These are phyloP conservation scores for Aphidius colemani DNA, from an alignment of 2,888 invertebrate genomes.

Conservation along the genomic window DNA sequence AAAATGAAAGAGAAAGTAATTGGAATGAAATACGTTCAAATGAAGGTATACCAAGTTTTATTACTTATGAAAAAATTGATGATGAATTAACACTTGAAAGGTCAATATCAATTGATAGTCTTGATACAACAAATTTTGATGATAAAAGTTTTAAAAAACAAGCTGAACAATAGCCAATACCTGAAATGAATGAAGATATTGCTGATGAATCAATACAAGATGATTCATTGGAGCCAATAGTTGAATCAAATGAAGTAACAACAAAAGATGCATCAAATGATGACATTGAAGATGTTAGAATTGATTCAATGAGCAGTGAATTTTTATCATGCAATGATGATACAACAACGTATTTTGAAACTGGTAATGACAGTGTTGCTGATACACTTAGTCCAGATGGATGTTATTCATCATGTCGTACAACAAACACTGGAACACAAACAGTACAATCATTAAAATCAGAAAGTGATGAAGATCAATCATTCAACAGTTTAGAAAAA, in stretches of 20 bases:
- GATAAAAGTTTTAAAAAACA: background rate
- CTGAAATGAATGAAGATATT: background rate
- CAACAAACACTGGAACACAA: conserved; percentile 33
- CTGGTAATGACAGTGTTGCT: conserved; percentile 4
- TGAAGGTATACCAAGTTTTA: conserved; percentile 8
- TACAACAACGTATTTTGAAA: conserved; percentile 10
- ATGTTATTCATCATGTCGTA: background rate
- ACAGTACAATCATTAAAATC: conserved; percentile 31
- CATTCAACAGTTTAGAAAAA: background rate
- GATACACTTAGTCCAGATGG: conserved; percentile 21
- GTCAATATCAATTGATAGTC: background rate
- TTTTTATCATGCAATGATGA: conserved; percentile 36
- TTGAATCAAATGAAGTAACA: background rate
- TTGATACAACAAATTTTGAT: background rate
- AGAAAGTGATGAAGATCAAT: conserved; percentile 20
- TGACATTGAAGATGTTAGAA: background rate
- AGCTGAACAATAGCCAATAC: background rate
- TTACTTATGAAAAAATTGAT: conserved; percentile 12
- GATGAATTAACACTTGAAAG: background rate
- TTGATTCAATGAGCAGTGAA: conserved; percentile 22
- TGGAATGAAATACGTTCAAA: conserved; percentile 24
- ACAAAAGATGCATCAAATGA: background rate
- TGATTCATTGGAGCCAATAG: background rate
- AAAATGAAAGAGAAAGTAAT: conserved; percentile 19
- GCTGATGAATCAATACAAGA: background rate